Base-by-base conservation (phyloP, 1,140 invertebrate species). In the Trissolcus basalis region DNA sequence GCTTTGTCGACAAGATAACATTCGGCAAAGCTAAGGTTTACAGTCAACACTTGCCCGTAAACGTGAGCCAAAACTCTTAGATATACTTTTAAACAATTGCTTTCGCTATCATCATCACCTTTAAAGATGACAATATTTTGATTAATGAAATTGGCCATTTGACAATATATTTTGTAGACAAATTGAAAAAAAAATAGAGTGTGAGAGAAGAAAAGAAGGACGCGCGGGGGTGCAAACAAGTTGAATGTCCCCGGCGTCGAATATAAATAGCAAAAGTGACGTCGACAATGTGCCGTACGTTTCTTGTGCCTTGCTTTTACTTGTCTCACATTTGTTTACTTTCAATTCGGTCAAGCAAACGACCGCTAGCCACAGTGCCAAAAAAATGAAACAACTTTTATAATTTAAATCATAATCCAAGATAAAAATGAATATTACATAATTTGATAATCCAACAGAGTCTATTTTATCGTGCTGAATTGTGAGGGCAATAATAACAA, bases 231-330 rank as follows among this genome's bases (percentile, higher is more conserved):
- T 84, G 82, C 80, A 63, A 67, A 69, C 35, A 74, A 80, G 83
- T 84, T 83, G 83, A 84, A 84, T 61, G 83, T 82, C 83, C 82
- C 81, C 79, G 58, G 43, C 13, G 70, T 80, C 80, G 83, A 79
- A 82, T 83, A 83, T 84, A 84, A 84, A 84, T 84, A 84, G 82
- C 82, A 67, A 64, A 68, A 65, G 77, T 53, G 43, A 41, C 36
- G 50, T 39, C 35, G 54, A 44, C 51, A 12, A 16, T 41, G 53
- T 59, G 59, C 58, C 59, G 83, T 79, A 72, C 78, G 72, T 80
- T 78, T 82, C 82, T 64, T 3, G 19, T 27, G 73, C 64, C 75
- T 74, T 81, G 71, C 77, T 69, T 65, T 79, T 80, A 61, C 59
- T 54, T 48, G 75, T 59, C 53, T 50, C 64, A n/a, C n/a, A 55